Percentiles rank a stretch among this genome's conserved stretches.
phyloP scores from a whole-genome alignment of 2,113 vertebrate species.

The Thinocorus orbignyianus region DNA sequence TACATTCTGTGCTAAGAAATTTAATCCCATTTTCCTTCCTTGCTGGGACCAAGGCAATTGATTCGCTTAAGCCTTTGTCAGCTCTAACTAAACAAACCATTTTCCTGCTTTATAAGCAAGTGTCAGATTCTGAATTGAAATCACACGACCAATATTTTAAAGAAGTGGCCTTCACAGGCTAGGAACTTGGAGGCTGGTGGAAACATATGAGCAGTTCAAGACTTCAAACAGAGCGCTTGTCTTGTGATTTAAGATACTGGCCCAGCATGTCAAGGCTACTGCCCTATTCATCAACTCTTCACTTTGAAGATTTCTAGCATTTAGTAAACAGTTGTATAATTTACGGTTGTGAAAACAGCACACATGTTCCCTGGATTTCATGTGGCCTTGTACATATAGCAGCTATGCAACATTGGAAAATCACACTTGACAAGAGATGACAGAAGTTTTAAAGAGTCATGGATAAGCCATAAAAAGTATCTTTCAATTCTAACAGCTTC shows the following conservation, averaged over 20 bases:
- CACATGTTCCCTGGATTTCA: background rate
- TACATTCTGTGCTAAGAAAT: background rate
- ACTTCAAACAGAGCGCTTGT: background rate
- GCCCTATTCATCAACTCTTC: constrained; percentile 23
- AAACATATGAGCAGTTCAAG: constrained; percentile 13
- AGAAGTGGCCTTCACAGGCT: background rate
- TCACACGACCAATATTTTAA: background rate
- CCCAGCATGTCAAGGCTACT: background rate
- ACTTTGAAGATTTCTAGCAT: constrained; percentile 48
- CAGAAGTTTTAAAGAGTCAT: background rate
- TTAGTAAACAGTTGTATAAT: constrained; percentile 40
- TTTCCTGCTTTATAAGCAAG: background rate
- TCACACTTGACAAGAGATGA: constrained; percentile 19
- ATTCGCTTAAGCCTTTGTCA: constrained; percentile 11
- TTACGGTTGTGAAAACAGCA: constrained; percentile 35
- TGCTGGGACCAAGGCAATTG: background rate
- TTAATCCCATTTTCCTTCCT: background rate
- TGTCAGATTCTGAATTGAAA: background rate
- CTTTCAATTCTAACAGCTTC: constrained; percentile 15
- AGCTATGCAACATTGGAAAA: background rate
- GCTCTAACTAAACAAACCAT: constrained; percentile 4
- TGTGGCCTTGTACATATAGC: background rate
- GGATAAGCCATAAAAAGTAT: background rate
- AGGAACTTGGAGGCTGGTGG: background rate
- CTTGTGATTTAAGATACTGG: constrained; percentile 37